Base-by-base conservation (phyloP, 2,888 invertebrate species). In the Onchidella celtica region DNA sequence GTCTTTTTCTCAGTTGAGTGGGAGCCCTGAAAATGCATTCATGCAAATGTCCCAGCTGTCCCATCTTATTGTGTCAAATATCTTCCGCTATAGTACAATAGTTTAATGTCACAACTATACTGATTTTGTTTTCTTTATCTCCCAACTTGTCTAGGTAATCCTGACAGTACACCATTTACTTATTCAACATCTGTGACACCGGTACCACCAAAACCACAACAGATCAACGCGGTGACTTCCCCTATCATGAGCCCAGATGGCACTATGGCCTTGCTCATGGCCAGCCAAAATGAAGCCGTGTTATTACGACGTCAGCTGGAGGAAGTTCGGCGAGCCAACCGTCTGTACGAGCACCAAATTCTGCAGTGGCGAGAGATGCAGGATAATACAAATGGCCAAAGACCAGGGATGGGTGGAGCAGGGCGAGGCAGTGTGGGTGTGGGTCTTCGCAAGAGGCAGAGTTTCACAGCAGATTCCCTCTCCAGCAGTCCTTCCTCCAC, bases 221-320 rank as follows among this genome's bases (percentile, higher is more conserved):
- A 66, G 24, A 32, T 24, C 29, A 68, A 81, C 59, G 69, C 74
- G 3, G 68, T 69, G 0, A 81, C 81, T 27, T 81, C 81, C 61
- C 81, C 81, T 59, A 68, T 81, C 61, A 59, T 74, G 68, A 80
- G 77, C 27, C 77, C 83, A n/a, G 81, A 80, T 32, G 73, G 76
- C 17, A 80, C 76, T 6, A 72, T 84, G 65, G 75, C 81, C 27
- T 69, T 83, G 32, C 81, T 85, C n/a, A 84, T 79, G 59, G 84
- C 84, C 34, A 76, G 78, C n/a, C 85, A 85, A 70, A 81, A 81
- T 21, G 85, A 85, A 55, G 80, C 82, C 65, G 76, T 79, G 1
- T 74, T 81, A 59, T 70, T 85, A 75, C 59, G 81, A 9, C 84
- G 84, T 3, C 84, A 85, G 77, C 72, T 84, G 14, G 81, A 84